These are phyloP conservation scores for Mythimna impura DNA, from an alignment of 2,888 invertebrate genomes.

Conservation along the genomic window DNA sequence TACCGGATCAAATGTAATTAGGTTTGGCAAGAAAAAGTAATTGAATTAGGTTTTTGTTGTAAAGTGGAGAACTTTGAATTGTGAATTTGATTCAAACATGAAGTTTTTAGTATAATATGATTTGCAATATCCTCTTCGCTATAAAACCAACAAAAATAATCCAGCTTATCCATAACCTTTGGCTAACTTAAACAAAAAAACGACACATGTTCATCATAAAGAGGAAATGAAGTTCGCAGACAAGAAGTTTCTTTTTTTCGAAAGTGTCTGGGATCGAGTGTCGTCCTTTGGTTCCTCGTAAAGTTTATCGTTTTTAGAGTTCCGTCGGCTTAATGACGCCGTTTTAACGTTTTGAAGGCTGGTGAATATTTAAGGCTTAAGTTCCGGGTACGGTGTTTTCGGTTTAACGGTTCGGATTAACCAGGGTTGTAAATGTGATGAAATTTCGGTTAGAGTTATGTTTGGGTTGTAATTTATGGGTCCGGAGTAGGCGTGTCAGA, in stretches of 20 bases:
- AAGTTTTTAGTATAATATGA: background rate
- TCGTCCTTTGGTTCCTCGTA: constrained; percentile 85
- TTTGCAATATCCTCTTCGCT: background rate
- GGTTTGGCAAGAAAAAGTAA: constrained; percentile 31
- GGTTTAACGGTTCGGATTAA: constrained; percentile 63
- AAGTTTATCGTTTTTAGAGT: constrained; percentile 85
- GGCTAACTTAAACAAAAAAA: constrained; percentile 28
- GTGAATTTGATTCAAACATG: background rate
- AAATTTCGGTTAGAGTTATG: constrained; percentile 59
- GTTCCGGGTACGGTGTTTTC: constrained; percentile 64
- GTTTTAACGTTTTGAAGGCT: constrained; percentile 66
- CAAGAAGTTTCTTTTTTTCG: constrained; percentile 83
- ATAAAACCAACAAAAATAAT: constrained; percentile 5
- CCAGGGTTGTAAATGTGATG: constrained; percentile 59
- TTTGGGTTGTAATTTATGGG: constrained; percentile 51
- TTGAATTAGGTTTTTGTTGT: constrained; percentile 21
- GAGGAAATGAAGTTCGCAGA: constrained; percentile 73
- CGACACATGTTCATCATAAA: constrained; percentile 57
- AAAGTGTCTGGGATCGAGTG: constrained; percentile 82
- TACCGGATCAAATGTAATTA: constrained; percentile 42
- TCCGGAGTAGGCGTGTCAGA: constrained; percentile 34
- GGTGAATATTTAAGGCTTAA: constrained; percentile 65
- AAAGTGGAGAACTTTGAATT: background rate
- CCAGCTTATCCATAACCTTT: constrained; percentile 15
- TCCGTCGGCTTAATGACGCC: constrained; percentile 78